Percentiles rank a stretch among this genome's conserved stretches.
Evolutionary conservation across 2,113 vertebrate genomes (phyloP).

Genomic region (Sylvietta virens): DNA sequence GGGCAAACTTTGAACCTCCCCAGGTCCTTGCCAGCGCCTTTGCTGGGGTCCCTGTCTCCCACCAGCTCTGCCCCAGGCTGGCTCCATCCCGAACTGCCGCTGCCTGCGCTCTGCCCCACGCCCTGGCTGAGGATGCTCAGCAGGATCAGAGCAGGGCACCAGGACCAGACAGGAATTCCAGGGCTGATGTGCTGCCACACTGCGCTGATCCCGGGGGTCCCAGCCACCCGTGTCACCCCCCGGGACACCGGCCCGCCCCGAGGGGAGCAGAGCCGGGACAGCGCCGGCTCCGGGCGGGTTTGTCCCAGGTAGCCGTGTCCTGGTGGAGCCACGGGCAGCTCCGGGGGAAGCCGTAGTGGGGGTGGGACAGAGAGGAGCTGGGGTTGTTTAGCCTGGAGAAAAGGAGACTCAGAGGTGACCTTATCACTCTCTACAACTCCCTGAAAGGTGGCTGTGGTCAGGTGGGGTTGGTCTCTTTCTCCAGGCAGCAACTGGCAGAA

Average conservation of each 20-base stretch:
- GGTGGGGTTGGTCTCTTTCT: too few relatives aligned
- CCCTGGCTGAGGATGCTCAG: too few relatives aligned
- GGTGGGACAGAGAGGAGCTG: too few relatives aligned
- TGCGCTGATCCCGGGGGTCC: neutral
- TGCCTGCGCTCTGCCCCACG: neutral
- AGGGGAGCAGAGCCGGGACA: neutral
- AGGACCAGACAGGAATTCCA: neutral
- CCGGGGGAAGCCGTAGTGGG: too few relatives aligned
- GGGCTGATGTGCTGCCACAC: neutral
- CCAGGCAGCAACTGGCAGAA: too few relatives aligned
- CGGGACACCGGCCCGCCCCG: too few relatives aligned
- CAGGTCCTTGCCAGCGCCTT: neutral
- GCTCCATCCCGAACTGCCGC: too few relatives aligned
- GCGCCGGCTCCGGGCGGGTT: neutral
- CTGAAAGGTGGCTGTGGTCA: too few relatives aligned
- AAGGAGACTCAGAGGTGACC: too few relatives aligned
- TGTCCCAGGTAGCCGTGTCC: neutral
- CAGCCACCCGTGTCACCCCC: rapidly evolving
- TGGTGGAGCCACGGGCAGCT: neutral
- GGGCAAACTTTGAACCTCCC: neutral
- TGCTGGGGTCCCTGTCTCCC: neutral
- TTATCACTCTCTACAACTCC: too few relatives aligned
- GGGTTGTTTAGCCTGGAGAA: too few relatives aligned
- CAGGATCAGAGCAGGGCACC: neutral
- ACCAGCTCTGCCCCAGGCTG: neutral